Evolutionary conservation across 1,140 invertebrate genomes (phyloP).

Genomic region (Psilanteris sp.): DNA sequence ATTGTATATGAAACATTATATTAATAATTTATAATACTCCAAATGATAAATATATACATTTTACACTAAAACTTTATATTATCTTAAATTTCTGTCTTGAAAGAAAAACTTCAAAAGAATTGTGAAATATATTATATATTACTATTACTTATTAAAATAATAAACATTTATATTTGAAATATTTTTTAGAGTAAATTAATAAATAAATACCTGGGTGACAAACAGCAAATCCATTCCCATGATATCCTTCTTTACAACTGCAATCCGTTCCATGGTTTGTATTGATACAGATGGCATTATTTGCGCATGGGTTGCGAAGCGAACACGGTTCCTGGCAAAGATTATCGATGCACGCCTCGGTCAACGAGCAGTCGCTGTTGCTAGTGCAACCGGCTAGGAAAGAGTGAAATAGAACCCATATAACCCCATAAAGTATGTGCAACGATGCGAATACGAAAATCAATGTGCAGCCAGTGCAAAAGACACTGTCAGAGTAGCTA

Average conservation of each 20-base stretch:
- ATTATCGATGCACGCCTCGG: constrained; percentile 89
- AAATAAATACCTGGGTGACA: constrained; percentile 90
- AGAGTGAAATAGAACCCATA: constrained; percentile 78
- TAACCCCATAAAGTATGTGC: constrained; percentile 76
- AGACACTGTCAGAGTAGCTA: constrained; percentile 29
- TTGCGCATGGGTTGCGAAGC: constrained; percentile 89
- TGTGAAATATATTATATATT: too few species aligned
- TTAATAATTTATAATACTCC: too few species aligned
- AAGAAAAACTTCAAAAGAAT: too few species aligned
- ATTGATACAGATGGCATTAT: constrained; percentile 92
- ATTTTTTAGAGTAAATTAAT: too few species aligned
- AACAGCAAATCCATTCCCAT: constrained; percentile 91
- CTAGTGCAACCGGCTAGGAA: constrained; percentile 88
- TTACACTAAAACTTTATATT: too few species aligned
- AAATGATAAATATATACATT: too few species aligned
- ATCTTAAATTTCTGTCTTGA: too few species aligned
- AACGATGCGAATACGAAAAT: constrained; percentile 58
- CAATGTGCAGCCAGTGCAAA: constrained; percentile 58
- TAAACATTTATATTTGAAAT: too few species aligned
- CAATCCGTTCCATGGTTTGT: constrained; percentile 92
- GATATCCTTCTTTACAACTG: constrained; percentile 89
- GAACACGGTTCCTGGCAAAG: constrained; percentile 91
- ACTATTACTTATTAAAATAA: too few species aligned
- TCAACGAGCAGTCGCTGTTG: constrained; percentile 89
- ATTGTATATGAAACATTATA: too few species aligned